Conservation (phyloP, 2,113 vertebrate genomes). For the Phalacrocorax brasilianus region DNA sequence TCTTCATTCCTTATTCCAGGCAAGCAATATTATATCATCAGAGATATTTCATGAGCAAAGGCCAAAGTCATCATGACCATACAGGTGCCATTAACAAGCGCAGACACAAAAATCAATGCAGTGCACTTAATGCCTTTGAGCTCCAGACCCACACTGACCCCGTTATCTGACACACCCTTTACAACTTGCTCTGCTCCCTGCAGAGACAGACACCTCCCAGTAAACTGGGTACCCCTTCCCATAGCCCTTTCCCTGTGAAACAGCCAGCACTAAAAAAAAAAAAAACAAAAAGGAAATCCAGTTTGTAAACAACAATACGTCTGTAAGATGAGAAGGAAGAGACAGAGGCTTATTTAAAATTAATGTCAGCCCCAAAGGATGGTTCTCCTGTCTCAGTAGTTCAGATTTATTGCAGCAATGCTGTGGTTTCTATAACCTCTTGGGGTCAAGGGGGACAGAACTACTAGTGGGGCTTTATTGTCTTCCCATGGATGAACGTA, state of each 20-base stretch:
- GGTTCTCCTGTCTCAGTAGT: not conserved
- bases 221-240: not conserved
- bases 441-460: not conserved
- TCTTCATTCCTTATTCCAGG: not conserved
- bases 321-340: not conserved
- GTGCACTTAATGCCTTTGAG: not conserved
- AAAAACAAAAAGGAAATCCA: not conserved
- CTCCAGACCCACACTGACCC: not conserved
- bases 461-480: not conserved
- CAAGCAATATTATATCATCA: not conserved
- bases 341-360: conserved; percentile 17
- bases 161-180: not conserved
- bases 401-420: not conserved
- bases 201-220: not conserved
- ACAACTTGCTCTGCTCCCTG: not conserved
- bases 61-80: not conserved
- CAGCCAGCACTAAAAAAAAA: not conserved
- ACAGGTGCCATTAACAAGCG: conserved; percentile 14
- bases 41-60: not conserved
- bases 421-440: not conserved
- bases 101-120: conserved; percentile 21
- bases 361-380: not conserved
- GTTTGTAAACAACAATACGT: not conserved
- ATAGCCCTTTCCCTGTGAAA: not conserved
- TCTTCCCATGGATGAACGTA: not conserved